A percentile compares a stretch with the other conserved stretches of the same genome.
phyloP scores from a whole-genome alignment of 2,797 vertebrate species.

The Margarornis squamiger region DNA sequence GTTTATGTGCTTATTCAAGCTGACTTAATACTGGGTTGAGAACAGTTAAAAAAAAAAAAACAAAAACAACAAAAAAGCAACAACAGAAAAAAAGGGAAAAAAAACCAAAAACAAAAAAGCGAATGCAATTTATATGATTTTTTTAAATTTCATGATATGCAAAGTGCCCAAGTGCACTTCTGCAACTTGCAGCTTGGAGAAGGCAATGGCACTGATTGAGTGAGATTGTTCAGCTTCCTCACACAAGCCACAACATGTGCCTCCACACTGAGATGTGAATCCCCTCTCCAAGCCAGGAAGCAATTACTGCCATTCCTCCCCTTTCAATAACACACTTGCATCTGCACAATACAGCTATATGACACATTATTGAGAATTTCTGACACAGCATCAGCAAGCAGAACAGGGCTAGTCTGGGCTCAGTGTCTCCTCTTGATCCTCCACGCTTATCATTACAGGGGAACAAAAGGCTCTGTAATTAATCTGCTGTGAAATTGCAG shows the following conservation, averaged over 20 bases:
- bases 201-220: background rate
- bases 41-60: background rate
- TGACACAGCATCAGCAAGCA: background rate
- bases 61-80: too few relatives aligned
- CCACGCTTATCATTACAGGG: background rate
- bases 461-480: background rate
- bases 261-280: background rate
- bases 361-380: background rate
- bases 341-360: background rate
- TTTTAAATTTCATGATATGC: background rate
- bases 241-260: background rate
- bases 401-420: background rate
- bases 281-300: background rate
- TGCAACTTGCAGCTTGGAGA: background rate
- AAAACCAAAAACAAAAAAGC: background rate
- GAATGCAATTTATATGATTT: background rate
- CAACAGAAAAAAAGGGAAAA: too few relatives aligned
- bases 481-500: background rate
- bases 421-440: background rate
- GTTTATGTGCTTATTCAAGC: background rate
- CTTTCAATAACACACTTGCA: background rate
- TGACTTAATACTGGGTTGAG: background rate
- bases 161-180: background rate
- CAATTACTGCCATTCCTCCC: conserved; percentile 31
- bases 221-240: background rate